phyloP scores from a whole-genome alignment of 2,888 invertebrate genomes.

The Ichneumon xanthorius region DNA sequence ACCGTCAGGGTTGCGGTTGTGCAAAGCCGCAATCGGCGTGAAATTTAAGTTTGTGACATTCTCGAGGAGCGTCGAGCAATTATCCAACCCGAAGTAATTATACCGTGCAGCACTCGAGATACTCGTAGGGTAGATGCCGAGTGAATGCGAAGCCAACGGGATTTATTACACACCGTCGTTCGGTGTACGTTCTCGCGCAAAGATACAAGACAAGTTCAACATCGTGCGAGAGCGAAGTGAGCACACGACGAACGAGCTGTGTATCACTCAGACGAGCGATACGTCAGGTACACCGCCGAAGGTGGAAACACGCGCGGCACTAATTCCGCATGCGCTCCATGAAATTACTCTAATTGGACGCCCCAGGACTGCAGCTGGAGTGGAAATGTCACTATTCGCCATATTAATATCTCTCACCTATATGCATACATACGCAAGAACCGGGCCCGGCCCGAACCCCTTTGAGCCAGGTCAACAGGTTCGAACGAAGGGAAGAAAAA shows the following conservation, averaged over 20 bases:
- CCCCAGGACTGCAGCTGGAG: constrained; percentile 25
- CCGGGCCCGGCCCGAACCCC: not conserved
- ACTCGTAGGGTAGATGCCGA: constrained; percentile 1
- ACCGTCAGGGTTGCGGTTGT: not conserved
- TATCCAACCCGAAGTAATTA: constrained; percentile 31
- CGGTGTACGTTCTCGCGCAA: constrained; percentile 19
- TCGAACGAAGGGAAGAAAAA: not conserved
- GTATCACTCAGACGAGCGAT: not conserved
- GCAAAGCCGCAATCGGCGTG: constrained; percentile 18
- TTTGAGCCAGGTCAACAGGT: constrained; percentile 15
- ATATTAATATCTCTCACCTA: not conserved
- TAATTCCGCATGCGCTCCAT: constrained; percentile 30
- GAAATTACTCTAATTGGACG: constrained; percentile 54
- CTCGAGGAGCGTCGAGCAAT: constrained; percentile 18
- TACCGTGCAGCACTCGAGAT: not conserved
- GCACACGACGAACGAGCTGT: not conserved
- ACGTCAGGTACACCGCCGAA: constrained; percentile 17
- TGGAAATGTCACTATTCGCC: not conserved
- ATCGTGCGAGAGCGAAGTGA: not conserved
- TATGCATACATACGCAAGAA: not conserved
- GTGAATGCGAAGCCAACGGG: constrained; percentile 29
- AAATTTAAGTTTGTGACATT: constrained; percentile 46
- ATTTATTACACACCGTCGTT: constrained; percentile 42
- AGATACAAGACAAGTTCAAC: constrained; percentile 49
- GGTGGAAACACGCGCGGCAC: constrained; percentile 4